Conservation (phyloP, 2,797 vertebrate genomes). For the Zenarchopterus dispar region DNA sequence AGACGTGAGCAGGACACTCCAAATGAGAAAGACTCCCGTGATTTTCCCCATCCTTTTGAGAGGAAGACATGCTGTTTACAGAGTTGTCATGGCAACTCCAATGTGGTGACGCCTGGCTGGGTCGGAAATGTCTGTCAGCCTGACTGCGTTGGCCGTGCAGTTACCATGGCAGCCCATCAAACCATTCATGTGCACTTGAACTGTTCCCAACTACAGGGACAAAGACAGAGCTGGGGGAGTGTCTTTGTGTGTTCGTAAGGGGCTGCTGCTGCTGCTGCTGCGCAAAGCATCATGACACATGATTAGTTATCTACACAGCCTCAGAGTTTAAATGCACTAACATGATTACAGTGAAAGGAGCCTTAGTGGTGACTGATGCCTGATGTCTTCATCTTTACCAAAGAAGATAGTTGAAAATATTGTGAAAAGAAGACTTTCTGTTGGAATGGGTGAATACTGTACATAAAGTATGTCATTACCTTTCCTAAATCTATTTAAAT, state of each 20-base stretch:
- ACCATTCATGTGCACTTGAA: constrained; percentile 72
- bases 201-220: constrained; percentile 49
- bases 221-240: constrained; percentile 38
- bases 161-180: constrained; percentile 75
- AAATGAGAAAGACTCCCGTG: constrained; percentile 8
- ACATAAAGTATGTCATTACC: constrained; percentile 12
- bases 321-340: constrained; percentile 36
- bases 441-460: neutral
- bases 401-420: constrained; percentile 13
- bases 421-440: too few relatives aligned
- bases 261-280: constrained; percentile 32
- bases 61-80: constrained; percentile 63
- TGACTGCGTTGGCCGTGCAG: constrained; percentile 60
- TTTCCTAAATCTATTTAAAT: constrained; percentile 44
- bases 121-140: constrained; percentile 72
- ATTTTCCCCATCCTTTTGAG: constrained; percentile 25
- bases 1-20: neutral
- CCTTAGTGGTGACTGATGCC: constrained; percentile 11
- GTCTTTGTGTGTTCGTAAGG: constrained; percentile 21
- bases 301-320: constrained; percentile 48
- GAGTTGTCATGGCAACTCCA: constrained; percentile 65
- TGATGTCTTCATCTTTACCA: constrained; percentile 19
- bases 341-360: too few relatives aligned
- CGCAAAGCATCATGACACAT: constrained; percentile 47
- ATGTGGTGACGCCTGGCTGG: constrained; percentile 57